Conservation (phyloP, 2,113 vertebrate genomes). For the Galemys pyrenaicus region DNA sequence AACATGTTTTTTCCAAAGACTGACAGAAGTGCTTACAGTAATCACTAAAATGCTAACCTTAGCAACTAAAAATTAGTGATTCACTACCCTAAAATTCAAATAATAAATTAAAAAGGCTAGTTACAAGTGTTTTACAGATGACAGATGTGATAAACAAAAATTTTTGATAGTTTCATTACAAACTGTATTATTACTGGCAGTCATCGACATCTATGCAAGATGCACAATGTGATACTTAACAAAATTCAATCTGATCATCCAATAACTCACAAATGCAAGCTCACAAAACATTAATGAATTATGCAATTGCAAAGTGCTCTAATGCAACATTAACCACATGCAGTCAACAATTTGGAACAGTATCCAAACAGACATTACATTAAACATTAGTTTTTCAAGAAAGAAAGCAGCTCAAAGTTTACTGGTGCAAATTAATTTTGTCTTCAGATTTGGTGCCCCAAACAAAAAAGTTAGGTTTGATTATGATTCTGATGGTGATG, state of each 20-base stretch:
- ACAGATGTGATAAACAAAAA: constrained; percentile 84
- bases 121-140: constrained; percentile 86
- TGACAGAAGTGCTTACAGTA: constrained; percentile 86
- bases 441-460: constrained; percentile 86
- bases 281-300: constrained; percentile 92
- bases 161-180: constrained; percentile 83
- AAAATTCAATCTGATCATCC: constrained; percentile 85
- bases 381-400: constrained; percentile 87
- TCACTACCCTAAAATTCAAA: constrained; percentile 86
- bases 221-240: constrained; percentile 84
- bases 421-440: constrained; percentile 89
- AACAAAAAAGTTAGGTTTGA: constrained; percentile 83
- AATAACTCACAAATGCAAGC: constrained; percentile 91
- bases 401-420: constrained; percentile 88
- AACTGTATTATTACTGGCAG: constrained; percentile 86
- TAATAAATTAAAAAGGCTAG: constrained; percentile 87
- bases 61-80: constrained; percentile 88
- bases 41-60: constrained; percentile 85
- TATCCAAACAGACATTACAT: constrained; percentile 88
- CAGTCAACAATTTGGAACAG: constrained; percentile 90
- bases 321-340: constrained; percentile 95
- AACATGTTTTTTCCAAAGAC: constrained; percentile 85
- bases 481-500: constrained; percentile 82
- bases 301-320: constrained; percentile 93
- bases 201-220: constrained; percentile 84